Conservation (phyloP, 2,888 invertebrate species). For the Chymomyza amoena region DNA sequence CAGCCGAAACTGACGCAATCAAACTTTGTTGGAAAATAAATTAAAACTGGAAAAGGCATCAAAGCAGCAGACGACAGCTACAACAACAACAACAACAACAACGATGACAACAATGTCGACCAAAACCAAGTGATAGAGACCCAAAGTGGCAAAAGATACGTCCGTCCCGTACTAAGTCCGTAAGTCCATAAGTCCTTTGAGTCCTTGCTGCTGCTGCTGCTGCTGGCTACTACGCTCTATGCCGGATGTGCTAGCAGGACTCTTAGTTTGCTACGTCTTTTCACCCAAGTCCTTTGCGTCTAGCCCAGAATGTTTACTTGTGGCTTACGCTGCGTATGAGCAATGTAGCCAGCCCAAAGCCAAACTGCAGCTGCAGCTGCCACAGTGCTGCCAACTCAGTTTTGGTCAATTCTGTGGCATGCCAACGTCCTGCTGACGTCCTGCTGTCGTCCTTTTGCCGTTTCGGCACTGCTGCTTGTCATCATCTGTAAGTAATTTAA, state of each 20-base stretch:
- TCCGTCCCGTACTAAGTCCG: not conserved
- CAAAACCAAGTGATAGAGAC: not conserved
- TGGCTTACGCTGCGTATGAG: slow-evolving; percentile 42
- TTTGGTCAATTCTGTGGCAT: not conserved
- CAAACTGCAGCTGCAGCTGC: not conserved
- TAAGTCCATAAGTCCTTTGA: too few species aligned
- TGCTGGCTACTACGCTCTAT: not conserved
- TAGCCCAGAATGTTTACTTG: not conserved
- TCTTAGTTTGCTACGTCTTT: not conserved
- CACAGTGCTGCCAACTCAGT: not conserved
- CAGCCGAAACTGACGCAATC: slow-evolving; percentile 41
- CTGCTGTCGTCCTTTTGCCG: not conserved
- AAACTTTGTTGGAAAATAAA: slow-evolving; percentile 52
- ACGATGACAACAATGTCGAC: not conserved
- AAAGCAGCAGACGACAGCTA: not conserved
- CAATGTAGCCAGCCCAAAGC: slow-evolving; percentile 7
- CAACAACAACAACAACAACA: not conserved
- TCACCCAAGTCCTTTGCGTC: not conserved
- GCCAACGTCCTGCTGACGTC: not conserved
- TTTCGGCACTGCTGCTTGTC: not conserved
- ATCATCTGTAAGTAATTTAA: slow-evolving; percentile 20
- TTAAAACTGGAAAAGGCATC: slow-evolving; percentile 36
- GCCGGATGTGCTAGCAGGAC: too few species aligned
- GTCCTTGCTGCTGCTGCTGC: not conserved
- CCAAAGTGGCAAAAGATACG: not conserved